Percentiles rank a stretch among this genome's conserved stretches.
These are phyloP conservation scores for Archocentrus centrarchus DNA, from an alignment of 2,113 vertebrate species.

Conservation along the genomic window DNA sequence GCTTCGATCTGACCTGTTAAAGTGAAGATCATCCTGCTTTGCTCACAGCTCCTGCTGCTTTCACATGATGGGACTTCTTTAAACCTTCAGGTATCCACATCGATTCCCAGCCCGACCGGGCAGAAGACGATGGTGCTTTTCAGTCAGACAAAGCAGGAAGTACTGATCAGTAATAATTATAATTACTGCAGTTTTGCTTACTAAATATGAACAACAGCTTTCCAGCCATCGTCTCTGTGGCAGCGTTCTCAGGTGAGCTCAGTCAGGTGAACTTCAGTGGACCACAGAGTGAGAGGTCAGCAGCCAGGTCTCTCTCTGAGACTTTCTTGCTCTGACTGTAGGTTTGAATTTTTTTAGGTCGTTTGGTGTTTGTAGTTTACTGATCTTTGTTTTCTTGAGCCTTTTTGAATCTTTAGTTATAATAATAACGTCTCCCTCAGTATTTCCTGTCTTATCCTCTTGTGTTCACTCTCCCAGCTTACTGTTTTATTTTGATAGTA, in stretches of 20 bases:
- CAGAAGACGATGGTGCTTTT: neutral
- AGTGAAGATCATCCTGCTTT: neutral
- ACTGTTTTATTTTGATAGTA: neutral
- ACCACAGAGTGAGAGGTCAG: too few relatives aligned
- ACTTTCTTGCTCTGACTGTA: neutral
- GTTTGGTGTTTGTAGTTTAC: neutral
- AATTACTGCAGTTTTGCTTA: neutral
- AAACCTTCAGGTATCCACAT: neutral
- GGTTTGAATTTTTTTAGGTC: neutral
- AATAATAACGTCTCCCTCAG: neutral
- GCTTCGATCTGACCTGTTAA: neutral
- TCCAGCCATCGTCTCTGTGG: neutral
- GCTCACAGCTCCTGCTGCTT: neutral
- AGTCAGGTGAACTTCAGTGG: neutral
- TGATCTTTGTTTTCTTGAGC: too few relatives aligned
- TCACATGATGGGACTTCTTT: neutral
- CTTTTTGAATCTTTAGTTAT: too few relatives aligned
- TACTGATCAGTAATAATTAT: neutral
- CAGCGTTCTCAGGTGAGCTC: neutral
- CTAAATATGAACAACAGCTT: neutral
- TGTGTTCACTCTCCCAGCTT: too few relatives aligned
- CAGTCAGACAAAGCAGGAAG: neutral
- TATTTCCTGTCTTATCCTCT: neutral
- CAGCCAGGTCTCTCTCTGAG: too few relatives aligned
- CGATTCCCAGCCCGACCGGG: too few relatives aligned